A percentile compares a stretch with the other conserved stretches of the same genome.
Conservation (phyloP, 1,140 invertebrate genomes). For the Piezodorus guildinii region DNA sequence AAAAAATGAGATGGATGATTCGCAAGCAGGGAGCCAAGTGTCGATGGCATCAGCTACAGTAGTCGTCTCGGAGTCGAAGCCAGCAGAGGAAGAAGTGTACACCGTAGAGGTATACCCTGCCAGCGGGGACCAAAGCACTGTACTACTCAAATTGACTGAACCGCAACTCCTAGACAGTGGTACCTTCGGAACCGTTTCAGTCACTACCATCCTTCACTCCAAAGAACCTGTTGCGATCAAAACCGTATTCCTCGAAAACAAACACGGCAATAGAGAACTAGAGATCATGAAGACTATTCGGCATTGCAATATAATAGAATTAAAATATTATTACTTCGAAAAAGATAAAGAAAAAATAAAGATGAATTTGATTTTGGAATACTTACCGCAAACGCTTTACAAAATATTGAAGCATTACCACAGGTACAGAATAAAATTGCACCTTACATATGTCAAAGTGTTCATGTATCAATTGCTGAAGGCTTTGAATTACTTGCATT, state of each 20-base stretch:
- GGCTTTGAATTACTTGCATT: slow-evolving; percentile 96
- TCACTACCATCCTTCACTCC: slow-evolving; percentile 90
- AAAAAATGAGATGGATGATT: too few species aligned
- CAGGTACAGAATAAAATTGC: slow-evolving; percentile 98
- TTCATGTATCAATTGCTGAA: slow-evolving; percentile 98
- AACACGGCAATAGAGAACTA: slow-evolving; percentile 99
- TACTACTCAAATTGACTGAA: slow-evolving; percentile 94
- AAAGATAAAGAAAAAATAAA: slow-evolving; percentile 98
- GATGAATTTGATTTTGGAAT: slow-evolving; percentile 99
- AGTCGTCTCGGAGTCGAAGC: too few species aligned
- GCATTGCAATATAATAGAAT: slow-evolving; percentile 99
- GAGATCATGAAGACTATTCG: slow-evolving; percentile 98
- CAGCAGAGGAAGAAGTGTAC: too few species aligned
- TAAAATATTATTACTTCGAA: slow-evolving; percentile 60
- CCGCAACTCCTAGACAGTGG: slow-evolving; percentile 98
- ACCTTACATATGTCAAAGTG: slow-evolving; percentile 98
- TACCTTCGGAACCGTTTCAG: slow-evolving; percentile 98
- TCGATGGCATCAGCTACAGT: too few species aligned
- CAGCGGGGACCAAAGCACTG: slow-evolving; percentile 38
- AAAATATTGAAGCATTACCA: slow-evolving; percentile 98
- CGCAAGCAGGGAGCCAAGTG: too few species aligned
- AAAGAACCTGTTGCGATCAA: slow-evolving; percentile 98
- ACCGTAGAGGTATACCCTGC: too few species aligned
- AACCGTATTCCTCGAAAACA: slow-evolving; percentile 98
- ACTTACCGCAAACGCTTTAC: slow-evolving; percentile 99